Base-by-base conservation (phyloP, 2,888 invertebrate genomes). In the Lepeophtheirus nordmannii region DNA sequence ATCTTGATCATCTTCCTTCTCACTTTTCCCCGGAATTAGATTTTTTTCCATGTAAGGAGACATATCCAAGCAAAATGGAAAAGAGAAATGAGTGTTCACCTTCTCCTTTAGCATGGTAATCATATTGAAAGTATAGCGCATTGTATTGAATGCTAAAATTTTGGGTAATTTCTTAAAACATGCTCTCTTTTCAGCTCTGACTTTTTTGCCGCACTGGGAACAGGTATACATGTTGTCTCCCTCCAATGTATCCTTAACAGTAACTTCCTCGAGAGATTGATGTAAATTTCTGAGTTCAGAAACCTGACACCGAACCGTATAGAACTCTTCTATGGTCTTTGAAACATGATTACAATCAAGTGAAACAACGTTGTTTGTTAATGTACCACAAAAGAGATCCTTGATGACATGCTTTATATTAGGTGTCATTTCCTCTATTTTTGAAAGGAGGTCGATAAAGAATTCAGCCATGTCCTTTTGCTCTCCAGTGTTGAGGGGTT, bases 381-480 rank as follows among this genome's bases (percentile, higher is more conserved):
- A 82, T 0, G 90, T 88, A 41, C 94, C 94, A 72, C 93, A 92
- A 76, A 94, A 94, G 40, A 93, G 77, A 14, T 84, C 86, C 74
- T 93, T 93, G 8, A 94, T 89, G 30, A 93, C 80, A 70, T 83
- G 85, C 76, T 92, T 93, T 53, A 92, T 75, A 69, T 89, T 86
- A 0, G 89, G 86, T 1, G 91, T 89, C 90, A 93, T 93, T 76
- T 94, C 94, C 75, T 94, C 94, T 14, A 94, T 78, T 75, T 94
- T 94, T 23, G 91, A 91, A 39, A 94, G 92, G 60, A 94, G 82
- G 78, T 94, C 93, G 66, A 93, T 94, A 75, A 94, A 94, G 78
- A 94, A 94, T 77, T 94, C 94, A 0, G 93, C 92, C 94, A 94
- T 94, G 74, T 94, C 94, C 74, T 94, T 94, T 76, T 94, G 94